phyloP scores from a whole-genome alignment of 1,140 invertebrate genomes.

The Euwallacea fornicatus region DNA sequence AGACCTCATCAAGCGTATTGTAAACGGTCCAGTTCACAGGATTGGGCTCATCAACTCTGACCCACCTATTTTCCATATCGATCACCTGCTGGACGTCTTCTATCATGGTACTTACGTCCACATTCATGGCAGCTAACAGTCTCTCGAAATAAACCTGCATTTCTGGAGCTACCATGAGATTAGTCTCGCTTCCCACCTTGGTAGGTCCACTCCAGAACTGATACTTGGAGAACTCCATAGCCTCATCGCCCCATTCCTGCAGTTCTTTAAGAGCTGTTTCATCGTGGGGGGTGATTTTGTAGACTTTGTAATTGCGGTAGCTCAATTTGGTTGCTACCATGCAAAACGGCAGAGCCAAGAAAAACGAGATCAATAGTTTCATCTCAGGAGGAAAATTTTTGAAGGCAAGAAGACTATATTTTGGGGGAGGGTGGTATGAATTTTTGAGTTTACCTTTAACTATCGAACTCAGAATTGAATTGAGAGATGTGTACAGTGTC shows the following conservation, averaged over 20 bases:
- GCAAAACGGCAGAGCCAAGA: not conserved
- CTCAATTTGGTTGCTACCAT: constrained; percentile 20
- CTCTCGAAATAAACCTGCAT: constrained; percentile 41
- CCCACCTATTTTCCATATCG: constrained; percentile 39
- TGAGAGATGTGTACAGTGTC: too few species aligned
- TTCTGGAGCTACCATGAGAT: constrained; percentile 51
- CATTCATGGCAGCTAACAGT: constrained; percentile 13
- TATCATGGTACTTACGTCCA: constrained; percentile 47
- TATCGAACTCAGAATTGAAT: too few species aligned
- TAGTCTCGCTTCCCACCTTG: constrained; percentile 36
- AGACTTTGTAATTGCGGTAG: constrained; percentile 44
- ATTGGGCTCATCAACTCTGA: not conserved
- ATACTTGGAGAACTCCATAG: constrained; percentile 26
- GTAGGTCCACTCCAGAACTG: constrained; percentile 42
- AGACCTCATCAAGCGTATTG: constrained; percentile 37
- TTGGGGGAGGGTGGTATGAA: too few species aligned
- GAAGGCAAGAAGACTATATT: too few species aligned
- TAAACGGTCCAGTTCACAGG: constrained; percentile 34
- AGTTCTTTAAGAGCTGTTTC: constrained; percentile 36
- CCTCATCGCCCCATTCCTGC: constrained; percentile 26
- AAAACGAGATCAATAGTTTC: not conserved
- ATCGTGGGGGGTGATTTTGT: constrained; percentile 39
- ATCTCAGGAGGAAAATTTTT: not conserved
- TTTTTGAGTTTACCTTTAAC: too few species aligned
- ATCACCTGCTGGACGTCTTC: constrained; percentile 51